These are phyloP conservation scores for Musca vetustissima DNA, from an alignment of 1,140 invertebrate genomes.

Conservation along the genomic window DNA sequence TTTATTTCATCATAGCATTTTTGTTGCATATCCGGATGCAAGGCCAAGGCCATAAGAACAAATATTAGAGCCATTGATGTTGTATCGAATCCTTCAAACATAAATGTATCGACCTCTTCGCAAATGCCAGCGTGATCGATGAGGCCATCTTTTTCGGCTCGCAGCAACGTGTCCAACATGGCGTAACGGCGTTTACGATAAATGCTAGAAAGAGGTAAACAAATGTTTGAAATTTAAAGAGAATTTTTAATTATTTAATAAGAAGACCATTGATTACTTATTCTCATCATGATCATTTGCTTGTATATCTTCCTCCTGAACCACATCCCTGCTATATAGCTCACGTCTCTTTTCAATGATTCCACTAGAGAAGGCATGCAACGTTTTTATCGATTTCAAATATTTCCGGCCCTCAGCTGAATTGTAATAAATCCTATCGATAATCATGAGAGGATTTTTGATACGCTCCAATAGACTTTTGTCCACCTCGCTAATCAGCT, in stretches of 20 bases:
- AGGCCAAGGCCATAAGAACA: constrained; percentile 61
- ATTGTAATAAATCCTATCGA: constrained; percentile 36
- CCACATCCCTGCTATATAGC: constrained; percentile 29
- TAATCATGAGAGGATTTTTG: constrained; percentile 38
- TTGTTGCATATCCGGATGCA: constrained; percentile 64
- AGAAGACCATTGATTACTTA: constrained; percentile 16
- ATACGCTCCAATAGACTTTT: constrained; percentile 37
- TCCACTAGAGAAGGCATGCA: constrained; percentile 44
- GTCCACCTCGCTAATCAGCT: constrained; percentile 40
- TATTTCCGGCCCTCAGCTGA: constrained; percentile 32
- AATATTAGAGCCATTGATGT: constrained; percentile 62
- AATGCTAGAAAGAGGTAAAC: not conserved
- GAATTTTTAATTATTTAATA: not conserved
- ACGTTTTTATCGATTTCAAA: constrained; percentile 29
- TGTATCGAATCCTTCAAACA: constrained; percentile 76
- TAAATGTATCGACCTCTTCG: constrained; percentile 80
- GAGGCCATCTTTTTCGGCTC: constrained; percentile 56
- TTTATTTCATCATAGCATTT: constrained; percentile 57
- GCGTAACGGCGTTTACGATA: constrained; percentile 62
- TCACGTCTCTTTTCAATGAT: constrained; percentile 44
- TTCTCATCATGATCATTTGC: constrained; percentile 7
- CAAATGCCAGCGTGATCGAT: constrained; percentile 67
- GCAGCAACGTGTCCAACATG: constrained; percentile 76
- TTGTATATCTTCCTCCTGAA: not conserved
- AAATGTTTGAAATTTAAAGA: not conserved